These are phyloP conservation scores for Telmatherina bonti DNA, from an alignment of 2,797 vertebrate species.

Conservation along the genomic window DNA sequence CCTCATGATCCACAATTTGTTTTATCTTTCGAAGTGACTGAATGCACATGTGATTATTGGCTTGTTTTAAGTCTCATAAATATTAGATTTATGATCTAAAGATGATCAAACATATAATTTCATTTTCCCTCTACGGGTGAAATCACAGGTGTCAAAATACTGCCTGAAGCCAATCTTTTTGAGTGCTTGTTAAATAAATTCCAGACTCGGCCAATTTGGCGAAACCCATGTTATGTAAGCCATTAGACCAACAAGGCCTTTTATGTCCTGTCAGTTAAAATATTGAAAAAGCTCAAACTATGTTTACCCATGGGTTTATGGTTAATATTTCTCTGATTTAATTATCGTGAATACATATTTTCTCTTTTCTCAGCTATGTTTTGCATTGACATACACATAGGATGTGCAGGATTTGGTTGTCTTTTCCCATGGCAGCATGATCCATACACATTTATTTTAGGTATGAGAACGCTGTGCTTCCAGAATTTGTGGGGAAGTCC, in stretches of 20 bases:
- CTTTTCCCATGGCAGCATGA: conserved; percentile 53
- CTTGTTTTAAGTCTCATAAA: conserved; percentile 35
- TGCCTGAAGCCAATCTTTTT: conserved; percentile 31
- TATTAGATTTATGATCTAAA: conserved; percentile 39
- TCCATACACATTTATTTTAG: conserved; percentile 53
- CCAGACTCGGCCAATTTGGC: conserved; percentile 35
- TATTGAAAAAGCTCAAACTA: conserved; percentile 19
- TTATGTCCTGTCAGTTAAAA: conserved; percentile 30
- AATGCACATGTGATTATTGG: conserved; percentile 20
- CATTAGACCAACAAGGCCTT: conserved; percentile 1
- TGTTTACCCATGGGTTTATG: conserved; percentile 10
- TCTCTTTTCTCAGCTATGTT: not conserved
- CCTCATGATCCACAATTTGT: not conserved
- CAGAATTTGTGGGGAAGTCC: conserved; percentile 66
- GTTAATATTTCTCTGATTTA: not conserved
- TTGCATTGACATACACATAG: conserved; percentile 2
- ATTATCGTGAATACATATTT: conserved; percentile 8
- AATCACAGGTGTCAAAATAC: conserved; percentile 68
- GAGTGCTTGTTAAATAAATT: conserved; percentile 42
- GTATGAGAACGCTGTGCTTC: conserved; percentile 50
- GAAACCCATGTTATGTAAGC: conserved; percentile 11
- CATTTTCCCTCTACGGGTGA: conserved; percentile 47
- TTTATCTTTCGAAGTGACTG: conserved; percentile 5
- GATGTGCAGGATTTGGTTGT: conserved; percentile 13
- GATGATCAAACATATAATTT: conserved; percentile 23